phyloP scores from a whole-genome alignment of 2,888 invertebrate species.

The Eledona agricola region DNA sequence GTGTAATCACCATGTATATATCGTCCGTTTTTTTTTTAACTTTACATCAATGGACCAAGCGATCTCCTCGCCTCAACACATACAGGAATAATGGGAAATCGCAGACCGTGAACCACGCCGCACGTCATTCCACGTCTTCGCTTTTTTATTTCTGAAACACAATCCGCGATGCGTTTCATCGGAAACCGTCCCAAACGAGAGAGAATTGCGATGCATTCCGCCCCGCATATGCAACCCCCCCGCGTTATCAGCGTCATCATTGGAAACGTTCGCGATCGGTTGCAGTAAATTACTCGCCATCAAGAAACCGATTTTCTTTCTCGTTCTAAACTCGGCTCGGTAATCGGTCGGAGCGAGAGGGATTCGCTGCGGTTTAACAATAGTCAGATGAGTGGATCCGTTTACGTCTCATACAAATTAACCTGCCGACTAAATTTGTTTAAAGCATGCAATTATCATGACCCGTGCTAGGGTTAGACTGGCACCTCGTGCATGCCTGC shows the following conservation, averaged over 20 bases:
- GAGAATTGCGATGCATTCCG: constrained; percentile 8
- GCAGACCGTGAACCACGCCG: constrained; percentile 56
- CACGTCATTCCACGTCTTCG: constrained; percentile 55
- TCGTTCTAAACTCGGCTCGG: constrained; percentile 1
- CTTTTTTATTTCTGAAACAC: constrained; percentile 56
- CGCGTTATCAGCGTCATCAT: constrained; percentile 36
- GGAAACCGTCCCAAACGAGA: background rate
- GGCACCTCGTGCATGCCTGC: constrained; percentile 56
- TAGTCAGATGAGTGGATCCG: constrained; percentile 55
- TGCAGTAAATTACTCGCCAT: constrained; percentile 43
- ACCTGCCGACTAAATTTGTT: constrained; percentile 62
- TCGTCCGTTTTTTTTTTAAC: too few species aligned
- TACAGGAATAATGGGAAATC: constrained; percentile 53
- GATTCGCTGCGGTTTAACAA: constrained; percentile 48
- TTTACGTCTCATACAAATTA: constrained; percentile 62
- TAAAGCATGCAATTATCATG: constrained; percentile 62
- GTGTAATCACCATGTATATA: too few species aligned
- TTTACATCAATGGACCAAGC: too few species aligned
- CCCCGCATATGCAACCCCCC: constrained; percentile 32
- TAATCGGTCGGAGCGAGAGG: constrained; percentile 24
- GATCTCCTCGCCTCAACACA: too few species aligned
- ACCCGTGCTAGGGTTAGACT: constrained; percentile 58
- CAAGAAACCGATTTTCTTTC: constrained; percentile 31
- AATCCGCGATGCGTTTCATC: background rate
- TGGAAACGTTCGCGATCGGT: constrained; percentile 43